phyloP scores from a whole-genome alignment of 2,888 invertebrate species.

The Caenorhabditis afra region DNA sequence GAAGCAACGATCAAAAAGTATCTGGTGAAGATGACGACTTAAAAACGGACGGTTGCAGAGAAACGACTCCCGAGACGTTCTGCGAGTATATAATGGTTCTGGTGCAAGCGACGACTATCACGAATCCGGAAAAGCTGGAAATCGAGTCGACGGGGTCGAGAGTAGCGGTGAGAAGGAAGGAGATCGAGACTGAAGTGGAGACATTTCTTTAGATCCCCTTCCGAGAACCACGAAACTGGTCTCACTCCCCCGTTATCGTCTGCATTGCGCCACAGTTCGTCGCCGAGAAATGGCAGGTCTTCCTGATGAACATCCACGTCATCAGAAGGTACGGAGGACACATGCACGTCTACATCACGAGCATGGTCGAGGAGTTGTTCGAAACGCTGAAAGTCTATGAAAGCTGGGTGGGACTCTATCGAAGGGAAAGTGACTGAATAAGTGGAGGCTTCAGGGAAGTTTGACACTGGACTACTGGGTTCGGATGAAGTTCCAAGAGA shows the following conservation, averaged over 20 bases:
- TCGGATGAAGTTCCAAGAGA: conserved; percentile 54
- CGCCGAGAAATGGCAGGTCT: conserved; percentile 66
- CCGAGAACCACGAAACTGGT: conserved; percentile 29
- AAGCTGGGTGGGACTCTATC: conserved; percentile 23
- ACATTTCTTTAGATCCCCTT: conserved; percentile 66
- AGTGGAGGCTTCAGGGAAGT: conserved; percentile 45
- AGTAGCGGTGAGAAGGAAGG: no score
- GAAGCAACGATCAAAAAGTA: conserved; percentile 39
- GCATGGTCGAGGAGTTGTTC: conserved; percentile 60
- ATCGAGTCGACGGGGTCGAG: conserved; percentile 34
- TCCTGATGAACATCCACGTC: conserved; percentile 62
- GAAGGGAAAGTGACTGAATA: background rate
- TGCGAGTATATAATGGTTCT: conserved; percentile 49
- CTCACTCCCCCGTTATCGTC: conserved; percentile 55
- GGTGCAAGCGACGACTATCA: conserved; percentile 34
- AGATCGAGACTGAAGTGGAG: no score
- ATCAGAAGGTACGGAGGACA: conserved; percentile 59
- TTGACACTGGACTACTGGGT: conserved; percentile 64
- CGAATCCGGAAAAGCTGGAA: conserved; percentile 30
- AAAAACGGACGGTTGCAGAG: conserved; percentile 20
- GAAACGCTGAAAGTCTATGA: conserved; percentile 59
- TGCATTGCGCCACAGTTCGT: conserved; percentile 66
- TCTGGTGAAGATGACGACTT: background rate
- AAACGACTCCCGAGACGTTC: conserved; percentile 28
- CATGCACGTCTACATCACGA: conserved; percentile 65